Conservation (phyloP, 2,113 vertebrate genomes). For the Damaliscus lunatus region DNA sequence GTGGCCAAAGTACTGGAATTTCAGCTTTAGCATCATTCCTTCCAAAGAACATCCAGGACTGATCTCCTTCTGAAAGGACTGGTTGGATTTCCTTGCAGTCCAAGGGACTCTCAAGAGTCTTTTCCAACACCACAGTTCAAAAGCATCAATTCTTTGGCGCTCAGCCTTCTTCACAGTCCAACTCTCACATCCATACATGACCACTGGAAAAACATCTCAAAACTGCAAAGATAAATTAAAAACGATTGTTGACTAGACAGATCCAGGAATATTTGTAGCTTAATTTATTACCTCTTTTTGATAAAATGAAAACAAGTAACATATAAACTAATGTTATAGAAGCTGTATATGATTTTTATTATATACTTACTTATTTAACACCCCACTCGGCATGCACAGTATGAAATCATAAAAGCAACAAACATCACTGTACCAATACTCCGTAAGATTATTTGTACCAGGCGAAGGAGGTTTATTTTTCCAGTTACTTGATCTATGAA, state of each 20-base stretch:
- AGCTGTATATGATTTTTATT: no score
- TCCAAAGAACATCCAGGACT: no score
- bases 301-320: neutral
- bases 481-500: conserved; percentile 84
- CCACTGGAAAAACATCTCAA: neutral
- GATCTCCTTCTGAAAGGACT: no score
- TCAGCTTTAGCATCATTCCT: no score
- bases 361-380: conserved; percentile 75
- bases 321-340: neutral
- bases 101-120: no score
- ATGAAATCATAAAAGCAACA: conserved; percentile 78
- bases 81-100: no score
- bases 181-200: no score
- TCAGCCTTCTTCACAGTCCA: no score
- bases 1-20: no score
- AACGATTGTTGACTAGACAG: neutral
- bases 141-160: no score
- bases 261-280: neutral
- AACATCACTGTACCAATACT: conserved; percentile 79
- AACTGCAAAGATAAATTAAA: neutral
- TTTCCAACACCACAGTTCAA: no score
- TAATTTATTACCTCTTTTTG: neutral
- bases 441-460: conserved; percentile 80
- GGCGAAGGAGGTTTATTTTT: conserved; percentile 78
- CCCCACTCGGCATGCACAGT: conserved; percentile 70